Evolutionary conservation across 2,888 invertebrate genomes (phyloP).

Genomic region (Drosophila formosana): DNA sequence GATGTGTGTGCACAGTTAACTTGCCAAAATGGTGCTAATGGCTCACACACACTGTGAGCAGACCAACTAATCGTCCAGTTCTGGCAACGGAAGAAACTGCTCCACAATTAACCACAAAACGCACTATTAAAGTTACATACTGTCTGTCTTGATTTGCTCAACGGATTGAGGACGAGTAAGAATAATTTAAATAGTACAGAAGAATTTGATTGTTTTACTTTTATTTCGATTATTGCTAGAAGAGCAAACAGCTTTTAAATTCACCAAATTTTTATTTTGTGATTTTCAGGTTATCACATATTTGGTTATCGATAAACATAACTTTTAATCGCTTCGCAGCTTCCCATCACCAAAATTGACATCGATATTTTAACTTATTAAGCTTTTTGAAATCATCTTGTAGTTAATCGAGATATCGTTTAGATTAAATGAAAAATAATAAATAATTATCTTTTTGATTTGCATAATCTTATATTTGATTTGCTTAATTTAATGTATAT

Average conservation of each 20-base stretch:
- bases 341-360: neutral
- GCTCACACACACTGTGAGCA: neutral
- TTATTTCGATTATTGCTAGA: too few relatives aligned
- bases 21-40: constrained; percentile 16
- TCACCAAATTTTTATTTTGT: too few relatives aligned
- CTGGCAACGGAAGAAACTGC: neutral
- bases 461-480: too few relatives aligned
- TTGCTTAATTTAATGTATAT: too few relatives aligned
- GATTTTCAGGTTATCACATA: neutral
- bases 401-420: too few relatives aligned
- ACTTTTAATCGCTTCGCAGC: neutral
- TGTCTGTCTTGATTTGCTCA: neutral
- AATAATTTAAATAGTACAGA: neutral
- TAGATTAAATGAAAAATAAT: too few relatives aligned
- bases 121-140: neutral
- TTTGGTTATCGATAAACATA: neutral
- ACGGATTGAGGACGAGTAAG: neutral
- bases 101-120: neutral
- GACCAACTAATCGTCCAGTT: constrained; percentile 2
- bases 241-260: too few relatives aligned
- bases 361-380: too few relatives aligned
- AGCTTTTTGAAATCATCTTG: too few relatives aligned
- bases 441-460: too few relatives aligned
- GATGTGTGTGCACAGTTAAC: constrained; percentile 3
- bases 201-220: too few relatives aligned